A percentile compares a stretch with the other conserved stretches of the same genome.
These are phyloP conservation scores for Thera britannica DNA, from an alignment of 2,888 invertebrate species.

Conservation along the genomic window DNA sequence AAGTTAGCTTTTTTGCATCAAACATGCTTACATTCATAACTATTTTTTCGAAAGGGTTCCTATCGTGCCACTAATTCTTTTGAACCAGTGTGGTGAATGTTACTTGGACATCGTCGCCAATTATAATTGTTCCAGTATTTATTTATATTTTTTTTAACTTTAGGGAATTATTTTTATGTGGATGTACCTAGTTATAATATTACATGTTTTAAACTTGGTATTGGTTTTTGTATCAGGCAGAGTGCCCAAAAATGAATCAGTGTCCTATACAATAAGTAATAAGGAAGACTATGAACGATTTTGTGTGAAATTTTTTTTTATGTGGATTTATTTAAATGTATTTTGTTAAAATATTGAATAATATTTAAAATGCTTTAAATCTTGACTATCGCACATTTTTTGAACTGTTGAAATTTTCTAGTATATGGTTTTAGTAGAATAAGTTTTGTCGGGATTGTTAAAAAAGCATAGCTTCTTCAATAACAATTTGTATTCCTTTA, in stretches of 20 bases:
- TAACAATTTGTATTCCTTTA: conserved; percentile 4
- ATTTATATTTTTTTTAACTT: neutral
- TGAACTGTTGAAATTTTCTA: conserved; percentile 16
- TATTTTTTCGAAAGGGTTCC: too few relatives aligned
- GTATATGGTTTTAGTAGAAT: conserved; percentile 13
- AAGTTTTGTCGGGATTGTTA: neutral
- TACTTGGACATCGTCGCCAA: neutral
- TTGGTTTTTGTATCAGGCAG: neutral
- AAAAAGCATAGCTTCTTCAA: conserved; percentile 14
- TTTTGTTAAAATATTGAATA: conserved; percentile 7
- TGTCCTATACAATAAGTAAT: neutral
- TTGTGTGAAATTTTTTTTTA: too few relatives aligned
- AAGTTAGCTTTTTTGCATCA: too few relatives aligned
- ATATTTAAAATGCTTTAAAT: conserved; percentile 18
- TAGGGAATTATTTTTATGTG: neutral
- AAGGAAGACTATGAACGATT: too few relatives aligned
- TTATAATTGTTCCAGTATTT: neutral
- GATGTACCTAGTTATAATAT: neutral
- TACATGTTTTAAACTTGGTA: too few relatives aligned
- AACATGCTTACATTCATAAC: too few relatives aligned
- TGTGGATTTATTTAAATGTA: too few relatives aligned
- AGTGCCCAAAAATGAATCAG: neutral
- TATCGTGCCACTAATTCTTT: too few relatives aligned
- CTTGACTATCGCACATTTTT: conserved; percentile 23
- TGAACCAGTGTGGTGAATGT: too few relatives aligned